phyloP scores from a whole-genome alignment of 2,113 vertebrate species.

The Rhadina sibilatrix region DNA sequence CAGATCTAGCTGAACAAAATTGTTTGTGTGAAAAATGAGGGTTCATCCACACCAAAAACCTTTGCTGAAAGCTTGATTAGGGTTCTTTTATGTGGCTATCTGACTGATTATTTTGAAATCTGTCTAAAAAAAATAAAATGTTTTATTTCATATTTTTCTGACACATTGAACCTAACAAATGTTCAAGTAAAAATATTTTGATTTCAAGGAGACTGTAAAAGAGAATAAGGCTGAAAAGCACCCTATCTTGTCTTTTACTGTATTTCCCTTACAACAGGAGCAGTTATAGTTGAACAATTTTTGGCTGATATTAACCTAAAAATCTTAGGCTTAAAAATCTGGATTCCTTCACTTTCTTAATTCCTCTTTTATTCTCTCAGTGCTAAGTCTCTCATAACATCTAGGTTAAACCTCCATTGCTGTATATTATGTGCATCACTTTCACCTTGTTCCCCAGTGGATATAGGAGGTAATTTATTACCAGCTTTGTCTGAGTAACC shows the following conservation, averaged over 20 bases:
- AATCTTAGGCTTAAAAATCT: not conserved
- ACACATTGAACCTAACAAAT: not conserved
- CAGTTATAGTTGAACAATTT: not conserved
- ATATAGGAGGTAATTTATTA: not conserved
- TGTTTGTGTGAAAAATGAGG: slow-evolving; percentile 1
- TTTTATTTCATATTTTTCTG: not conserved
- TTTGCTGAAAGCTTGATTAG: not conserved
- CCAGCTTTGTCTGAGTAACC: not conserved
- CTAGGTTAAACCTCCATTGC: not conserved
- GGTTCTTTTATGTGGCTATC: not conserved
- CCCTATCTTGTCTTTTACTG: not conserved
- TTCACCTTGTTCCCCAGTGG: not conserved
- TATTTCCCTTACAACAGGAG: not conserved
- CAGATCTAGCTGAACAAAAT: not conserved
- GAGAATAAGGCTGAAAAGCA: not conserved
- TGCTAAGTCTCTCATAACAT: not conserved
- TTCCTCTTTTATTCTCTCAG: not conserved
- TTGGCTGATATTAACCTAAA: not conserved
- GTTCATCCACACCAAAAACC: not conserved
- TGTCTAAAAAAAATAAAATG: not conserved
- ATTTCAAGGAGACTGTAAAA: not conserved
- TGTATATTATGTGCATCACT: not conserved
- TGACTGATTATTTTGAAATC: not conserved
- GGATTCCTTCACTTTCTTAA: not conserved
- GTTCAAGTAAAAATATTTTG: not conserved